These are phyloP conservation scores for Spinus olivaceus DNA, from an alignment of 2,797 vertebrate genomes.

Conservation along the genomic window DNA sequence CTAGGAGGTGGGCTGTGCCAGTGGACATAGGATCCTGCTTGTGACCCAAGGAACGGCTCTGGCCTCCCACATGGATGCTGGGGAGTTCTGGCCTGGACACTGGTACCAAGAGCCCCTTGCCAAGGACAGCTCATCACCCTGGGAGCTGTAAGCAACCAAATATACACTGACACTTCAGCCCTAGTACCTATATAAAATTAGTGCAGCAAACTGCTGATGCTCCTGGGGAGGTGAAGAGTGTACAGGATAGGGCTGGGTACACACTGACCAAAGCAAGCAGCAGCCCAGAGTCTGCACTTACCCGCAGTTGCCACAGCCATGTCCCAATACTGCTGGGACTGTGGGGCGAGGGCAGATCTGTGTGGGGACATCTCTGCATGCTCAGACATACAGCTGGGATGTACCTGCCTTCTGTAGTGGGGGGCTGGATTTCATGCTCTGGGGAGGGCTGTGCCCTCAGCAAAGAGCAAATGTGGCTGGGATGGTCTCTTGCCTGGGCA, in stretches of 20 bases:
- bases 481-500: fast-evolving
- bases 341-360: background rate
- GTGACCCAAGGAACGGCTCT: background rate
- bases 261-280: background rate
- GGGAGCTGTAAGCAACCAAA: background rate
- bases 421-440: background rate
- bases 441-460: background rate
- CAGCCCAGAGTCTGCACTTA: background rate
- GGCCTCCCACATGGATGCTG: fast-evolving
- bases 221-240: background rate
- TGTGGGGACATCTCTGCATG: background rate
- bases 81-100: background rate
- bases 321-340: background rate
- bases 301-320: background rate
- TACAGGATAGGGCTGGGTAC: background rate
- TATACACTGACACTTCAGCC: background rate
- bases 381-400: background rate
- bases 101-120: background rate
- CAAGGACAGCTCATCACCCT: background rate
- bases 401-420: background rate
- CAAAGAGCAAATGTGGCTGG: background rate
- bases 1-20: background rate
- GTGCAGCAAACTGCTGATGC: background rate
- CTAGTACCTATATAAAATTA: background rate
- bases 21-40: fast-evolving